A percentile compares a stretch with the other conserved stretches of the same genome.
Conservation (phyloP, 1,140 invertebrate species). For the Paraescarpia echinospica region DNA sequence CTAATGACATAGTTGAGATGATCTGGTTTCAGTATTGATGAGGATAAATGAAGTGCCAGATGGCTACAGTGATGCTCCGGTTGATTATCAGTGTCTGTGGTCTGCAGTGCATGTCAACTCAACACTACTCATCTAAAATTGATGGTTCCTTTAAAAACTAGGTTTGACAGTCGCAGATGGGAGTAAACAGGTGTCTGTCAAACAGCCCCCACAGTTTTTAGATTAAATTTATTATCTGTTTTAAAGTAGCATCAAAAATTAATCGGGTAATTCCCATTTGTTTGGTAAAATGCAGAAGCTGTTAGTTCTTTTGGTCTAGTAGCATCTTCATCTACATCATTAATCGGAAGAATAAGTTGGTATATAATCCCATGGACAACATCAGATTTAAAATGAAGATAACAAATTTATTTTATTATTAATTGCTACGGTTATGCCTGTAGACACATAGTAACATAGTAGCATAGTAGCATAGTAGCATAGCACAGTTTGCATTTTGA, state of each 20-base stretch:
- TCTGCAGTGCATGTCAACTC: not conserved
- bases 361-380: too few species aligned
- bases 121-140: not conserved
- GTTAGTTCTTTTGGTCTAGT: too few species aligned
- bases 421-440: not conserved
- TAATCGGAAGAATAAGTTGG: too few species aligned
- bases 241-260: not conserved
- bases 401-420: too few species aligned
- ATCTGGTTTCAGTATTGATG: not conserved
- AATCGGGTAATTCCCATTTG: not conserved
- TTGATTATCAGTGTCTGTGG: not conserved
- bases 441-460: too few species aligned
- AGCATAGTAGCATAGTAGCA: too few species aligned
- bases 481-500: not conserved
- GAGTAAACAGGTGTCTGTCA: not conserved
- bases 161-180: not conserved
- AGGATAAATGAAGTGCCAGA: not conserved
- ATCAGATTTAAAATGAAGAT: too few species aligned
- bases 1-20: not conserved
- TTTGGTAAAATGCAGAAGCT: not conserved
- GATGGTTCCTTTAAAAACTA: conserved; percentile 6
- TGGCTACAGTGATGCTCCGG: not conserved
- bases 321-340: too few species aligned
- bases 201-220: not conserved
- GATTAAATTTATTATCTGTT: not conserved